Evolutionary conservation across 2,113 vertebrate genomes (phyloP), one percentile per base, ranked within the genome.

Genomic region (Lucifuga dentata): DNA sequence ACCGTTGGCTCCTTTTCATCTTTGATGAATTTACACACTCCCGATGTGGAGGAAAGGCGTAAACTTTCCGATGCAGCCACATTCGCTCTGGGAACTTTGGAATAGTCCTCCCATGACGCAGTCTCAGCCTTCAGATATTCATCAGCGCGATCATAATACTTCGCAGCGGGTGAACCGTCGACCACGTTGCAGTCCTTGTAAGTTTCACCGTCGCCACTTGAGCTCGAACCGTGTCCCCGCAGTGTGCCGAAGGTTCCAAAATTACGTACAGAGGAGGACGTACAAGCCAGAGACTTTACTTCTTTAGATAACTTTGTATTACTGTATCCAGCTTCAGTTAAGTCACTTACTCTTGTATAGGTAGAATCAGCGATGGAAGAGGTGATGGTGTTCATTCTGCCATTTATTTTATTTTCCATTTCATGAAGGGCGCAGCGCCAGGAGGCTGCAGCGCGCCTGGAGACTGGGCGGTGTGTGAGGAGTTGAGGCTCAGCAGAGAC

Each of bases 1-100:
- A 85, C 75, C 6, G 86, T 68, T 1, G 83, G 82, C 26, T 91
- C 85, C 5, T 86, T 76, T 10, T 94, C 92, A 49, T 90, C 89
- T 58, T 91, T 92, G 21, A 92, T 88, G 60, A 87, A 90, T 38
- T 87, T 89, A n/a, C 71, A 85, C 1, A 69, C 66, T 5, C 36
- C 84, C 1, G 68, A 0, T 0, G 45, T n/a, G 0, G 75, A 41
- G 20, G 83, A 16, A 21, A 74, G 62, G 16, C 41, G 76, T 29
- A 72, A 67, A 58, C 36, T 65, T 48, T 84, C 74, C 5, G 73
- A 15, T 2, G 53, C 1, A 11, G 76, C 43, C 39, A 56, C 73
- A 3, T 57, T 75, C 2, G 64, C 44, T 38, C 67, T 33, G 59
- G 68, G 85, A 17, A 50, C 32, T 38, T 83, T 86, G 1, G 51